Percentiles rank a stretch among this genome's conserved stretches.
Conservation (phyloP, 2,797 vertebrate genomes). For the Mus spretus region DNA sequence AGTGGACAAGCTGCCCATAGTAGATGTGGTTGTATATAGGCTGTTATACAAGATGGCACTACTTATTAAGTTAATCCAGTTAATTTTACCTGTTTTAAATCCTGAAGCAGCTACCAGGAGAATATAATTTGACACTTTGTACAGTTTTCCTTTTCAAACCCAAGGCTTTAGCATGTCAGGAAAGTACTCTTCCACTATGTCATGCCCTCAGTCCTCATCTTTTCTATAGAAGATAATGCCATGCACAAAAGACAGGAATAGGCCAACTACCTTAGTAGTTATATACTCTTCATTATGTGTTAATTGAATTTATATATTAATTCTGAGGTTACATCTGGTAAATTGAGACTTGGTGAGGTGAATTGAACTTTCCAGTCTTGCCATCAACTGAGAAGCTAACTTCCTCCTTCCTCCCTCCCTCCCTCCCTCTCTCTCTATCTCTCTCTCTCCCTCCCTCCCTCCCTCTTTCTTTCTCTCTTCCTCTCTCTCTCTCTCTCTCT, state of each 20-base stretch:
- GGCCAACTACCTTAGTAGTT: not conserved
- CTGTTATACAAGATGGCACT: not conserved
- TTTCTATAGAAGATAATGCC: not conserved
- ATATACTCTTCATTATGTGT: not conserved
- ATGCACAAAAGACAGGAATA: not conserved
- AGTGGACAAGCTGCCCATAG: not conserved
- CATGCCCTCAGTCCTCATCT: not conserved
- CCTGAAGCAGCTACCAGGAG: not conserved
- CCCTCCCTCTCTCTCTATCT: too few species aligned
- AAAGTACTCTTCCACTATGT: not conserved
- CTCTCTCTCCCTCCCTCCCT: too few species aligned
- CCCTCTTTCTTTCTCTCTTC: too few species aligned
- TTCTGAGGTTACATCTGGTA: not conserved
- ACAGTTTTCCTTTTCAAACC: not conserved
- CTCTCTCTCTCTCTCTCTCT: too few species aligned
- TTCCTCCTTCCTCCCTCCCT: not conserved
- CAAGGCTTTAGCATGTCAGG: not conserved
- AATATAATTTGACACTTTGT: too few species aligned
- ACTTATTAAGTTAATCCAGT: not conserved
- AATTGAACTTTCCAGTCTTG: not conserved
- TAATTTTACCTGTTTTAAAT: not conserved
- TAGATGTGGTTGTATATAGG: not conserved
- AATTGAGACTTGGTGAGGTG: not conserved
- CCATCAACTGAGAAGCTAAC: not conserved
- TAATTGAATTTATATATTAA: constrained; percentile 37